Evolutionary conservation across 92 coral and sea anemone genomes (phyloP).

Genomic region (Micromussa lordhowensis): DNA sequence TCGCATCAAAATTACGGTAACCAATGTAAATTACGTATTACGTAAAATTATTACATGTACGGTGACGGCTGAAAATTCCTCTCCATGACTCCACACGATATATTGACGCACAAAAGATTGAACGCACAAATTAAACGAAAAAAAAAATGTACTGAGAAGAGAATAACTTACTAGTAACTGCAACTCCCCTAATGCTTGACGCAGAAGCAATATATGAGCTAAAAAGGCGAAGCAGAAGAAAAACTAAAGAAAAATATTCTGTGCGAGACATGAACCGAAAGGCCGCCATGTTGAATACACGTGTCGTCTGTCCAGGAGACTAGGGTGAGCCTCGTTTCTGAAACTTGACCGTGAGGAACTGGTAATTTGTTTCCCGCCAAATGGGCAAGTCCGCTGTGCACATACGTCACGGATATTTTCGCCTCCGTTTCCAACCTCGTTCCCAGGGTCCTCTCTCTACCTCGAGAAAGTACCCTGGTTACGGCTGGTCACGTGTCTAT

Average conservation of each 20-base stretch:
- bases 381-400: conserved; percentile 11
- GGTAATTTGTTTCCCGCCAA: conserved; percentile 24
- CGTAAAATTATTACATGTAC: background rate
- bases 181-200: conserved; percentile 72
- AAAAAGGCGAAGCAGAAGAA: conserved; percentile 39
- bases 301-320: conserved; percentile 58
- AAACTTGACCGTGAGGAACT: background rate
- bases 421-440: too few species aligned
- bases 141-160: background rate
- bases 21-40: background rate
- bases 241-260: conserved; percentile 34
- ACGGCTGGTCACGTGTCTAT: too few species aligned
- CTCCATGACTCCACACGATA: too few species aligned
- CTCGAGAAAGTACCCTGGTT: too few species aligned
- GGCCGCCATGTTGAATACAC: conserved; percentile 88
- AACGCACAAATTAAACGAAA: background rate
- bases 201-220: conserved; percentile 27
- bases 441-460: too few species aligned
- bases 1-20: background rate
- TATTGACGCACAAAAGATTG: background rate
- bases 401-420: background rate
- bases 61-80: background rate
- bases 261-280: background rate
- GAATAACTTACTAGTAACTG: conserved; percentile 77
- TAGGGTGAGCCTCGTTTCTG: conserved; percentile 33